A percentile compares a stretch with the other conserved stretches of the same genome.
Conservation (phyloP, 2,888 invertebrate species). For the Hofmannophila pseudospretella region DNA sequence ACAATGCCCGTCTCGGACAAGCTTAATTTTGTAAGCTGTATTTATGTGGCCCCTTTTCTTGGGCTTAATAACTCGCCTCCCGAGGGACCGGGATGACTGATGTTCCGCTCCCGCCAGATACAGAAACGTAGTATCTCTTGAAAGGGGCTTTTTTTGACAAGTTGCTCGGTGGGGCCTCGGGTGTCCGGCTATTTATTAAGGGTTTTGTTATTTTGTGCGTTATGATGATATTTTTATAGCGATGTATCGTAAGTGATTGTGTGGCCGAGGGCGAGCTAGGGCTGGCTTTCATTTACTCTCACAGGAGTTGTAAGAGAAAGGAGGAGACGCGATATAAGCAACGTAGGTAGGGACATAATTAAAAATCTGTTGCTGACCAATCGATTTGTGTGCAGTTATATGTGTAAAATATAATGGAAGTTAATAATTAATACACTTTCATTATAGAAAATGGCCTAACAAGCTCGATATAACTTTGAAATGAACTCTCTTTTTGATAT, state of each 20-base stretch:
- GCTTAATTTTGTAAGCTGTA: conserved; percentile 33
- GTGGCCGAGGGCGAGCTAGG: too few relatives aligned
- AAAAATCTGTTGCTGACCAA: too few relatives aligned
- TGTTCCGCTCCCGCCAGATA: conserved; percentile 12
- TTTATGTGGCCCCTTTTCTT: conserved; percentile 32
- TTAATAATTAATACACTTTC: too few relatives aligned
- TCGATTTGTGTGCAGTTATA: too few relatives aligned
- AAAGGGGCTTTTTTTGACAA: conserved; percentile 19
- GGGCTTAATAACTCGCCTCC: conserved; percentile 37
- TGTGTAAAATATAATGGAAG: too few relatives aligned
- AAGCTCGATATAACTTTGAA: too few relatives aligned
- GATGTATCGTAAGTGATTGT: background rate
- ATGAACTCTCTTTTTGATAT: too few relatives aligned
- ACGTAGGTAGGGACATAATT: too few relatives aligned
- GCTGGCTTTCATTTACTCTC: too few relatives aligned
- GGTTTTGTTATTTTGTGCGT: conserved; percentile 3
- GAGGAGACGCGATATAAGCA: too few relatives aligned
- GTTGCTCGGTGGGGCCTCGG: conserved; percentile 8
- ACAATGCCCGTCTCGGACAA: conserved; percentile 13
- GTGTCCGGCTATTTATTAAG: conserved; percentile 8
- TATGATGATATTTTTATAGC: background rate
- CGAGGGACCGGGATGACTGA: conserved; percentile 26
- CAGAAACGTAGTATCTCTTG: conserved; percentile 9
- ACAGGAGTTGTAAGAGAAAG: too few relatives aligned
- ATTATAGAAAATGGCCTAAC: too few relatives aligned